Evolutionary conservation across 30 jellyfish, hydroid and myxozoan genomes (phyloP), one percentile per base, ranked within the genome.

Genomic region (Turritopsis rubra): DNA sequence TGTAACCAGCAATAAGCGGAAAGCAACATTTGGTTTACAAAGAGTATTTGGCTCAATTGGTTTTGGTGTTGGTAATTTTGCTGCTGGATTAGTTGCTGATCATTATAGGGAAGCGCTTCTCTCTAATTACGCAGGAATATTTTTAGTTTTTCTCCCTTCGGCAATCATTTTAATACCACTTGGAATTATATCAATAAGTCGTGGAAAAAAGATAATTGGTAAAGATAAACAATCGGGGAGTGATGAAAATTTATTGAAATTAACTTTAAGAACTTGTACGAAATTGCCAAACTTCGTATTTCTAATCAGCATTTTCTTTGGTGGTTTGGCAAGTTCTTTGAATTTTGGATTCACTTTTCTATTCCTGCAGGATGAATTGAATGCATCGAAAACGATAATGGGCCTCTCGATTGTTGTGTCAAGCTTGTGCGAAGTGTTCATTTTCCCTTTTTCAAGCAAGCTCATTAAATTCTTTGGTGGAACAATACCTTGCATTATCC

Each of bases 401-500:
- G 97, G 95, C 0, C 53, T 90, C 30, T 79, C 90, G 54, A 79
- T 90, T 18, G 88, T 85, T n/a, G 92, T 90, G 20, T 88, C 95
- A 8, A 73, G 92, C 83, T 72, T 88, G n/a, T 71, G 91, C 3
- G 97, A 90, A 66, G 84, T 86, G 31, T 72, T 83, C 75, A 75
- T 86, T 85, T 90, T 90, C 71, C 95, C 97, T 19, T 73, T 82
- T 21, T 75, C 97, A 20, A 60, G 72, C 52, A 27, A 65, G 1
- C 85, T 90, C 1, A 85, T 90, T 26, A 41, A 73, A 23, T 0
- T 68, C 9, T 7, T 29, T 74, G 53, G 85, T 19, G 96, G 80
- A 25, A 91, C 90, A 7, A 90, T 53, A 28, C 81, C 90, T 21
- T 75, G 95, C n/a, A 81, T 90, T 21, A 54, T 80, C n/a, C 65